Evolutionary conservation across 2,113 vertebrate species (phyloP), one percentile per base, ranked within the genome.

Genomic region (Neofelis nebulosa): DNA sequence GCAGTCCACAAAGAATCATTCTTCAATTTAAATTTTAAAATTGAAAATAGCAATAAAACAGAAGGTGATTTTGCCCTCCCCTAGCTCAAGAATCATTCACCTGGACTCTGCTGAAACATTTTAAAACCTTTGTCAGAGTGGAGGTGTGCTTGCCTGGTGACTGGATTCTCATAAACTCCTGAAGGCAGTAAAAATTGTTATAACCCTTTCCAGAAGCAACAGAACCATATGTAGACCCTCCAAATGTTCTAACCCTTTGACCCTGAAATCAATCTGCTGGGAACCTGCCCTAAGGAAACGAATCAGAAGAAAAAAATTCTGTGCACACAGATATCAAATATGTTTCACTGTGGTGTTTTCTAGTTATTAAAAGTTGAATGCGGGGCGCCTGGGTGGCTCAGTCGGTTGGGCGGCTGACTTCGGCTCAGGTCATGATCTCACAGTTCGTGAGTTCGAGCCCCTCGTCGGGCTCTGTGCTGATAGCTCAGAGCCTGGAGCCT

Each of bases 381-480:
- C 29, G 8, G 9, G 68, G 68, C 9, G 0, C n/a, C n/a, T 36
- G 68, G n/a, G n/a, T 71, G n/a, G 18, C 68, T 71, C 68, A 69
- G 68, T 36, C 15, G 16, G 16, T 69, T 71, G 36, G 36, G 18
- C 18, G 1, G 19, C n/a, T 71, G n/a, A 18, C n/a, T 21, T 71
- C 9, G 4, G 68, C 18, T 71, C 68, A 36, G 18, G 68, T 36
- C 68, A 36, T 71, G 68, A 71, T 71, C 68, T 4, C 68, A 71
- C 33, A 9, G 18, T 71, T n/a, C 4, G 1, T 71, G 18, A 6
- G n/a, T 36, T 36, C 8, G 1, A 71, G n/a, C 18, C 68, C 4
- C 1, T 1, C 19, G 2, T 10, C 16, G 7, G n/a, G 18, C 9
- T 36, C 4, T 4, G 7, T 36, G 18, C 68, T 36, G 45, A 45